A percentile compares a stretch with the other conserved stretches of the same genome.
Conservation (phyloP, 2,888 invertebrate genomes). For the Chydorus sphaericus region DNA sequence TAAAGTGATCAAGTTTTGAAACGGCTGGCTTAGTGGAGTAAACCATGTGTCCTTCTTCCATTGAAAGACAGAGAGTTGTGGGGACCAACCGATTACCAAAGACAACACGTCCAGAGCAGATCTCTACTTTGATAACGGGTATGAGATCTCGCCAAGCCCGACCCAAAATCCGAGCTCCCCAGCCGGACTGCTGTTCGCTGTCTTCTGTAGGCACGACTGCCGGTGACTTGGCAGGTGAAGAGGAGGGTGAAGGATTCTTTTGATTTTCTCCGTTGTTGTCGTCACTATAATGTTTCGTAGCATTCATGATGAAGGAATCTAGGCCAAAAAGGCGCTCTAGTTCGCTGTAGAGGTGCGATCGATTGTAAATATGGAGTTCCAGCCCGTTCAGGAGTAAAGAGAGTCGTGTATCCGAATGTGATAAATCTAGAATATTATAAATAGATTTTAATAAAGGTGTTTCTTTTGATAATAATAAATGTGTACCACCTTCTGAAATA, state of each 20-base stretch:
- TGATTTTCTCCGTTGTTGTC: background rate
- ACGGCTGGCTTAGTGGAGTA: constrained; percentile 93
- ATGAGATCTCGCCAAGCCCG: constrained; percentile 79
- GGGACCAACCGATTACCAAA: constrained; percentile 91
- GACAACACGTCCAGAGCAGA: constrained; percentile 75
- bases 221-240: constrained; percentile 1
- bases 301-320: constrained; percentile 54
- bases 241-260: constrained; percentile 25
- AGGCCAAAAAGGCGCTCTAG: constrained; percentile 78
- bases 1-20: constrained; percentile 79
- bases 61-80: constrained; percentile 76
- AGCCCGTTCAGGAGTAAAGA: constrained; percentile 85
- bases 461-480: too few species aligned
- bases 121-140: constrained; percentile 88
- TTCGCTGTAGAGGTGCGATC: constrained; percentile 69
- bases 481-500: constrained; percentile 69
- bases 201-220: constrained; percentile 28
- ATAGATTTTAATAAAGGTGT: too few species aligned
- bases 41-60: constrained; percentile 85
- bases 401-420: constrained; percentile 82
- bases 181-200: constrained; percentile 38
- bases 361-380: constrained; percentile 88
- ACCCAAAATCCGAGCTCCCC: constrained; percentile 15
- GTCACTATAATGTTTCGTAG: constrained; percentile 27
- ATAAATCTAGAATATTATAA: constrained; percentile 53